Evolutionary conservation across 1,140 invertebrate genomes (phyloP).

Genomic region (Druon quercuslanigerum): DNA sequence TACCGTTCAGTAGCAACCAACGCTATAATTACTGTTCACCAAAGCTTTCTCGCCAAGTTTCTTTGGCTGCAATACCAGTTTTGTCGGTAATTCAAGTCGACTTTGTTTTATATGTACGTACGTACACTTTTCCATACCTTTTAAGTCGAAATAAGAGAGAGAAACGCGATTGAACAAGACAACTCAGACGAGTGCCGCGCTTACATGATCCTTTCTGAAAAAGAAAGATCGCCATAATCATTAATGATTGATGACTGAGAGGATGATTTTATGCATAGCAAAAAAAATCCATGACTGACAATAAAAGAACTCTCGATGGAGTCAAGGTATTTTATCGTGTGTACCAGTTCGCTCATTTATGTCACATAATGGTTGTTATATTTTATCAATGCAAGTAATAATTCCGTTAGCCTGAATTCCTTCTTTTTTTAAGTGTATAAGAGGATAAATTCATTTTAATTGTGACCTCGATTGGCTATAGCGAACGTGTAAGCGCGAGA

Average conservation of each 20-base stretch:
- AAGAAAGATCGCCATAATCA: slow-evolving; percentile 4
- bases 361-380: too few species aligned
- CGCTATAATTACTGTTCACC: slow-evolving; percentile 53
- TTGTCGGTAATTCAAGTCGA: neutral
- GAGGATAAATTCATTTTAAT: too few species aligned
- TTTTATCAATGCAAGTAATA: too few species aligned
- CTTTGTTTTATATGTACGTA: neutral
- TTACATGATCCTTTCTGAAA: neutral
- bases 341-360: neutral
- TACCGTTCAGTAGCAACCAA: slow-evolving; percentile 57
- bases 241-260: neutral
- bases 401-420: too few species aligned
- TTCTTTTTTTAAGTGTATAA: too few species aligned
- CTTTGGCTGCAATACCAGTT: neutral
- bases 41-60: slow-evolving; percentile 37
- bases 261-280: slow-evolving; percentile 17
- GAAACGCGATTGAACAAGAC: neutral
- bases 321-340: slow-evolving; percentile 3
- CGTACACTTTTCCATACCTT: neutral
- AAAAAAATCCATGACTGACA: neutral
- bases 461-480: too few species aligned
- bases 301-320: slow-evolving; percentile 3
- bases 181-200: neutral
- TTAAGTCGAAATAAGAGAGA: neutral
- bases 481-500: neutral